Conservation (phyloP, 1,140 invertebrate species). For the Camponotus floridanus region DNA sequence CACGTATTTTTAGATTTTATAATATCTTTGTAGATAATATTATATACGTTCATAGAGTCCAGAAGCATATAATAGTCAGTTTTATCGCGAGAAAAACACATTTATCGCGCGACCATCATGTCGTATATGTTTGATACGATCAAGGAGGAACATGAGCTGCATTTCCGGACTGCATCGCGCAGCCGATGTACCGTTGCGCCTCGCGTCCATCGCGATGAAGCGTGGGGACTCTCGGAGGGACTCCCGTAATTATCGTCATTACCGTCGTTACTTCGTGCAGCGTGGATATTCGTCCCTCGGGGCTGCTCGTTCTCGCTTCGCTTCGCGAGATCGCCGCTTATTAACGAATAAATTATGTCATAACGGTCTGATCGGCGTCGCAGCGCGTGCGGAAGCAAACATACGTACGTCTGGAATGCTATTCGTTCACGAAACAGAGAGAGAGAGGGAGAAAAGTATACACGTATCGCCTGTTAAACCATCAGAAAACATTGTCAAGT, state of each 20-base stretch:
- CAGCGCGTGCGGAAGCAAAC: conserved; percentile 15
- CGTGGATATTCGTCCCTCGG: conserved; percentile 25
- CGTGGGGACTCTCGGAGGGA: conserved; percentile 19
- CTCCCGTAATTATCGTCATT: conserved; percentile 57
- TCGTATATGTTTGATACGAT: conserved; percentile 35
- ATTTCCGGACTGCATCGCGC: conserved; percentile 57
- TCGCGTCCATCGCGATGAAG: conserved; percentile 63
- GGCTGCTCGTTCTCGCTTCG: neutral
- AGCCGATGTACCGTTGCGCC: conserved; percentile 60
- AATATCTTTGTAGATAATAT: neutral
- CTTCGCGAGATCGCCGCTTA: conserved; percentile 36
- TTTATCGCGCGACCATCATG: conserved; percentile 19
- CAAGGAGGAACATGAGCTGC: conserved; percentile 6
- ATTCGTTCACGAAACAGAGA: conserved; percentile 31
- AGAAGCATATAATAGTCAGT: neutral
- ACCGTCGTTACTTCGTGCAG: conserved; percentile 36
- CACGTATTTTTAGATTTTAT: neutral
- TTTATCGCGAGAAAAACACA: neutral
- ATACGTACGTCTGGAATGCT: conserved; percentile 33
- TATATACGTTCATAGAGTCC: neutral
- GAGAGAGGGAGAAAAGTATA: neutral
- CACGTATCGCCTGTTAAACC: neutral
- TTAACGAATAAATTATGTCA: conserved; percentile 70
- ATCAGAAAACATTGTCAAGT: conserved; percentile 8
- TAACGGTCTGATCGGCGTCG: conserved; percentile 65